Evolutionary conservation across 1,140 invertebrate genomes (phyloP).

Genomic region (Pantala flavescens): DNA sequence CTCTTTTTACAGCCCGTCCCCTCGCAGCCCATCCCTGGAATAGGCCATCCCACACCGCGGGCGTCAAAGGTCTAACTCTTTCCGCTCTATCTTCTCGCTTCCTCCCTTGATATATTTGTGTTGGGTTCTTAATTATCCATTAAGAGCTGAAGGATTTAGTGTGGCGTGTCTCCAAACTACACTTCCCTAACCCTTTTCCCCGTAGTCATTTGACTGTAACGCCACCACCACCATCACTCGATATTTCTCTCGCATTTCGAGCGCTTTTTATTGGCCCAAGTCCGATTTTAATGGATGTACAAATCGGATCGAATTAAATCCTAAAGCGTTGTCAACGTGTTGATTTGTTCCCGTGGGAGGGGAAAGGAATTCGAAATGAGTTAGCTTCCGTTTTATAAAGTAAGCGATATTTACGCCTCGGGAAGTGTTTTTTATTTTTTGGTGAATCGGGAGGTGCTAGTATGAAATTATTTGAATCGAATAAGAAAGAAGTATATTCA

Average conservation of each 20-base stretch:
- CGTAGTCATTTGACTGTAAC: background rate
- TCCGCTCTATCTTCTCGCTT: background rate
- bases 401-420: no score
- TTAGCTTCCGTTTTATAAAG: no score
- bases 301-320: no score
- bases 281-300: no score
- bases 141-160: slow-evolving; percentile 2
- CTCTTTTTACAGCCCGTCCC: background rate
- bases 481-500: no score
- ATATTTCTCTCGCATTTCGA: background rate
- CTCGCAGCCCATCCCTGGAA: background rate
- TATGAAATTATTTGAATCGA: no score
- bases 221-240: background rate
- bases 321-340: no score
- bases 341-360: no score
- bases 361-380: no score
- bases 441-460: no score
- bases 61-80: background rate
- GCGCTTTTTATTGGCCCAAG: background rate
- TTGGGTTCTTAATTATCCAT: slow-evolving; percentile 10
- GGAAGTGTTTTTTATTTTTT: no score
- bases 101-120: slow-evolving; percentile 9
- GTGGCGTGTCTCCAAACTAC: slow-evolving; percentile 7
- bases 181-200: background rate
- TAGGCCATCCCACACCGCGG: background rate